Percentiles rank a stretch among this genome's conserved stretches.
phyloP scores from a whole-genome alignment of 2,888 invertebrate genomes.

The Sclerodermus sp. region DNA sequence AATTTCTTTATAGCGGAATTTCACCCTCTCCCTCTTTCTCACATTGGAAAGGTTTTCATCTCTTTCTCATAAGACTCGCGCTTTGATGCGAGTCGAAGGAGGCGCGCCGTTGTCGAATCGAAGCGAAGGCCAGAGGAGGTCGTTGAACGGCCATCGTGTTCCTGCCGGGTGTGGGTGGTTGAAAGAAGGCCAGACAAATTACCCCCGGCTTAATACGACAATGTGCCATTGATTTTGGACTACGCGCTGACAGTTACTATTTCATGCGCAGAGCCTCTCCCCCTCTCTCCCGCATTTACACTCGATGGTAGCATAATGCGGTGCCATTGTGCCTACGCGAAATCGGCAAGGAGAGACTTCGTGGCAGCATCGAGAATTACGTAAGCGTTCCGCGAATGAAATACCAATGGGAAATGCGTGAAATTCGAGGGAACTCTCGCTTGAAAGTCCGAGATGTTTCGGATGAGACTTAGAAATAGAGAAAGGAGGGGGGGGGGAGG shows the following conservation, averaged over 20 bases:
- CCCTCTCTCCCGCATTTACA: slow-evolving; percentile 3
- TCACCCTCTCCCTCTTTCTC: too few relatives aligned
- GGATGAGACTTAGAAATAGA: too few relatives aligned
- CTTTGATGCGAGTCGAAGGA: slow-evolving; percentile 2
- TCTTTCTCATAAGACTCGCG: neutral
- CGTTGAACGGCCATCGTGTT: slow-evolving; percentile 29
- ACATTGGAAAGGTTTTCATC: too few relatives aligned
- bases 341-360: too few relatives aligned
- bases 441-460: too few relatives aligned
- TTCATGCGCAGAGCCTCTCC: slow-evolving; percentile 21
- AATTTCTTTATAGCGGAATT: too few relatives aligned
- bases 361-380: too few relatives aligned
- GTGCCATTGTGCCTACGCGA: too few relatives aligned
- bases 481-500: neutral
- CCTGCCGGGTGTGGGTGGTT: slow-evolving; percentile 35
- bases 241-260: slow-evolving; percentile 43
- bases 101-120: slow-evolving; percentile 29
- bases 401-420: too few relatives aligned
- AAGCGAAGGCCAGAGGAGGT: slow-evolving; percentile 33
- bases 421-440: too few relatives aligned
- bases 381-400: too few relatives aligned
- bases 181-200: slow-evolving; percentile 41
- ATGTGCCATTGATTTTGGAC: slow-evolving; percentile 49
- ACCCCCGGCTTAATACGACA: slow-evolving; percentile 44
- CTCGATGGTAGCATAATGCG: too few relatives aligned